Percentiles rank a stretch among this genome's conserved stretches.
Evolutionary conservation across 1,140 invertebrate genomes (phyloP).

Genomic region (Eciton burchellii): DNA sequence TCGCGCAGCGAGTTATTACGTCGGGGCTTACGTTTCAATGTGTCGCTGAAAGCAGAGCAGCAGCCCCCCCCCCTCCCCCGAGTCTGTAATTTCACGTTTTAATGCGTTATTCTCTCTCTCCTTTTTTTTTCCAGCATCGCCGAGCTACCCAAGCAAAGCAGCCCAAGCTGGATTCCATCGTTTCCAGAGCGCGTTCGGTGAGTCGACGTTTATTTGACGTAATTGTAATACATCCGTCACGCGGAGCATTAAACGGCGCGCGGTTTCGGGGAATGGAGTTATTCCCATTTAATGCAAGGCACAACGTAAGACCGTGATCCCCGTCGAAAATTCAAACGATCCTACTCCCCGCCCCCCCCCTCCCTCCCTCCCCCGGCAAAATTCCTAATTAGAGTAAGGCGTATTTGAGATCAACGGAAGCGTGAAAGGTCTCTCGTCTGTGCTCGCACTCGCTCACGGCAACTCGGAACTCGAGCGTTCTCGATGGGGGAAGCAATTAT

Average conservation of each 20-base stretch:
- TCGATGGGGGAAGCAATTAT: not conserved
- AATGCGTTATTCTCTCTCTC: conserved; percentile 2
- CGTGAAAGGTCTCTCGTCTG: not conserved
- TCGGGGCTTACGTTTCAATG: conserved; percentile 46
- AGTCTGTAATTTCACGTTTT: conserved; percentile 50
- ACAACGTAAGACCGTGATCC: not conserved
- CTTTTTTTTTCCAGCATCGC: conserved; percentile 21
- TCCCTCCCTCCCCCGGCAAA: too few relatives aligned
- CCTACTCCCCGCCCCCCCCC: too few relatives aligned
- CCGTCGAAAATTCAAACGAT: not conserved
- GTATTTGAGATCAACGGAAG: too few relatives aligned
- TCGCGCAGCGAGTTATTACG: conserved; percentile 6
- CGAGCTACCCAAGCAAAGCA: conserved; percentile 35
- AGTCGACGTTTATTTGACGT: conserved; percentile 41
- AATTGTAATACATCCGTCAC: conserved; percentile 23
- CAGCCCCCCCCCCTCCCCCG: too few relatives aligned
- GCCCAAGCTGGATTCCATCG: conserved; percentile 18
- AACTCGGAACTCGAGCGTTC: not conserved
- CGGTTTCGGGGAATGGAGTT: not conserved
- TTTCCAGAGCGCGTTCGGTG: conserved; percentile 35
- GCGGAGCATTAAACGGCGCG: not conserved
- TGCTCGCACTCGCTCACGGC: not conserved
- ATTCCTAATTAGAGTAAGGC: too few relatives aligned
- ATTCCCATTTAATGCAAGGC: not conserved
- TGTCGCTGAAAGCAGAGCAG: conserved; percentile 42